Conservation (phyloP, 2,797 vertebrate genomes). For the Hozukius guyotensis region DNA sequence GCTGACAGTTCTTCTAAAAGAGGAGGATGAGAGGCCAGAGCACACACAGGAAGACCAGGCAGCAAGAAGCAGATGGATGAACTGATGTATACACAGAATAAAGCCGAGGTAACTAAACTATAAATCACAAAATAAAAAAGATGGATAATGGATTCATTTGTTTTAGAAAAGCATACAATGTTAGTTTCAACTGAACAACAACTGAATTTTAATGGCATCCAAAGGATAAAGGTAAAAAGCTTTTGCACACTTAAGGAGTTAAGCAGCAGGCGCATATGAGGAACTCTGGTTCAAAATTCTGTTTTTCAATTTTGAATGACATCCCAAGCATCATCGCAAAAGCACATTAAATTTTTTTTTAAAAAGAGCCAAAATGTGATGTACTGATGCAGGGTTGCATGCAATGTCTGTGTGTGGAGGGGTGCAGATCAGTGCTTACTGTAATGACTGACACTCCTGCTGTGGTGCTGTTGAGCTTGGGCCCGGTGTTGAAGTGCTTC, state of each 20-base stretch:
- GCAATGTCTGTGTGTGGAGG: slow-evolving; percentile 1
- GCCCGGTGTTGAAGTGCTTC: slow-evolving; percentile 95
- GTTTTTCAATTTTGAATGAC: background rate
- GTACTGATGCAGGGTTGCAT: slow-evolving; percentile 9
- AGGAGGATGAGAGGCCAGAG: slow-evolving; percentile 27
- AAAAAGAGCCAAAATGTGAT: background rate
- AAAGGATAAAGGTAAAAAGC: background rate
- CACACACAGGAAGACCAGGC: slow-evolving; percentile 19
- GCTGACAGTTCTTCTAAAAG: slow-evolving; percentile 84
- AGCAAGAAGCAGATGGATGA: slow-evolving; percentile 39
- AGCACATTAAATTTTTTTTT: slow-evolving; percentile 1
- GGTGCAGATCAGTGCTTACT: slow-evolving; percentile 83
- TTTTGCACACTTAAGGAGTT: background rate
- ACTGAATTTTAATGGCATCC: background rate
- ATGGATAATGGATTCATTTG: background rate
- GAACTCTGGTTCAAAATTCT: background rate
- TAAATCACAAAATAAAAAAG: background rate
- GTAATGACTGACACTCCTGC: slow-evolving; percentile 97
- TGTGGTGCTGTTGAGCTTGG: slow-evolving; percentile 89
- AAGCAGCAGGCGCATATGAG: background rate
- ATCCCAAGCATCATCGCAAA: background rate
- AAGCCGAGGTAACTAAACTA: background rate
- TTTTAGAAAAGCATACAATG: background rate
- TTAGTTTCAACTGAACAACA: too few species aligned
- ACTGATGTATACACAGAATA: slow-evolving; percentile 15